Base-by-base conservation (phyloP, 1,140 invertebrate species). In the Ceratosolen solmsi region DNA sequence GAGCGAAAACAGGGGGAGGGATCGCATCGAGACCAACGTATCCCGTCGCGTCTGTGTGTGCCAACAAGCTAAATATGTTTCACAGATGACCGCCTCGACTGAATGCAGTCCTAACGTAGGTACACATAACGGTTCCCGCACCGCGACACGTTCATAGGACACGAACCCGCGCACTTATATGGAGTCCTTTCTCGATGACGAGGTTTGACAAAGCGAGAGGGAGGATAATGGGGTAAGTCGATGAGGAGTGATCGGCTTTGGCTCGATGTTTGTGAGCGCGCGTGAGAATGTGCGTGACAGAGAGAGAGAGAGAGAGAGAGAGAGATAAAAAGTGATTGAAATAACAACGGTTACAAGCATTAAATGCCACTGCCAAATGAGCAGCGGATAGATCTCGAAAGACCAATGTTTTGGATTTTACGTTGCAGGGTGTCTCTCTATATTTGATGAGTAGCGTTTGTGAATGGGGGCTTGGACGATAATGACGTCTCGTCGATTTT, bases 41-140 rank as follows among this genome's bases (percentile, higher is more conserved):
- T 54, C 79, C 72, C 79, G 79, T 75, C 11, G 79, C n/a, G 79
- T 65, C 58, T 58, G 83, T 90, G 89, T 91, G 85, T 91, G 88
- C 88, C 91, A 91, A 91, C 90, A 91, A 90, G 89, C 88, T 91
- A 92, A 92, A 91, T 88, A 86, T 86, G 90, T 91, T 92, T 91
- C 89, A 92, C 91, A 89, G 90, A 89, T 89, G 89, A 89, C 87
- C 90, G 90, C 90, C 89, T 90, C 58, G 73, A 75, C 63, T 90
- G 86, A 91, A 91, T 91, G 87, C 87, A 84, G 82, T 60, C 8
- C 30, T 20, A 30, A 8, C 27, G 46, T 73, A 73, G 41, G 2
- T 46, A n/a, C 22, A 41, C 11, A 30, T 25, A 25, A 46, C 8
- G 25, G 22, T 46, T 25, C 68, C 38, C 9, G 20, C 27, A 27